Base-by-base conservation (phyloP, 2,888 invertebrate species). In the Standfussiana lucernea region DNA sequence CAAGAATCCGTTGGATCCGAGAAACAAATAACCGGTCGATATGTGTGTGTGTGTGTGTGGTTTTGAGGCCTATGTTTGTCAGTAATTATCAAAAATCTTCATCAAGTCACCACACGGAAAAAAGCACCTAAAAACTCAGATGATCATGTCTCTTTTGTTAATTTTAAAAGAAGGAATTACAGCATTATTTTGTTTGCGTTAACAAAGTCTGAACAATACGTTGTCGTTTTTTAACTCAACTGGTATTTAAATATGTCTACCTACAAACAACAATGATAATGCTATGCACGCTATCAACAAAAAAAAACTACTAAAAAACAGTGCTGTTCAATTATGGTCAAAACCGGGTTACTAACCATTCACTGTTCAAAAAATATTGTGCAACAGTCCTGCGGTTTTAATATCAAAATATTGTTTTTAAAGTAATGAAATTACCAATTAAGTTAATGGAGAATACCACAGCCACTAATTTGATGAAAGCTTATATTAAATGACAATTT, bases 361-460 rank as follows among this genome's bases (percentile, higher is more conserved):
- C 18, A 45, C 37, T 61, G 21, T 69, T 62, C 24, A 67, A n/a
- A 15, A 45, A 83, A 76, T 83, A 68, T 86, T 86, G 69, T 59
- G 86, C 75, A 83, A 86, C 15, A 69, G 0, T 0, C 6, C 24
- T 64, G 35, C 0, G 24, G 45, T 35, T 35, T 28, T 4, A 3
- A 0, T 13, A 24, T 47, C 21, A 24, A 37, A 66, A 65, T 40
- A 21, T 66, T 64, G 2, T 45, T 32, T 11, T 2, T 18, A 24
- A 40, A 32, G 0, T 61, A 62, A 70, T 68, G 2, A 2, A 13
- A 37, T 42, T 47, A 47, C 35, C 28, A 64, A 56, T 80, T 35
- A 24, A 42, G 15, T 40, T 50, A 35, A 40, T 53, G n/a, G 28
- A 61, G 18, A 45, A 40, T 59, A 66, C 64, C 59, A 18, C 35